Percentiles rank a stretch among this genome's conserved stretches.
These are phyloP conservation scores for Neoaliturus tenellus DNA, from an alignment of 2,888 invertebrate species.

Conservation along the genomic window DNA sequence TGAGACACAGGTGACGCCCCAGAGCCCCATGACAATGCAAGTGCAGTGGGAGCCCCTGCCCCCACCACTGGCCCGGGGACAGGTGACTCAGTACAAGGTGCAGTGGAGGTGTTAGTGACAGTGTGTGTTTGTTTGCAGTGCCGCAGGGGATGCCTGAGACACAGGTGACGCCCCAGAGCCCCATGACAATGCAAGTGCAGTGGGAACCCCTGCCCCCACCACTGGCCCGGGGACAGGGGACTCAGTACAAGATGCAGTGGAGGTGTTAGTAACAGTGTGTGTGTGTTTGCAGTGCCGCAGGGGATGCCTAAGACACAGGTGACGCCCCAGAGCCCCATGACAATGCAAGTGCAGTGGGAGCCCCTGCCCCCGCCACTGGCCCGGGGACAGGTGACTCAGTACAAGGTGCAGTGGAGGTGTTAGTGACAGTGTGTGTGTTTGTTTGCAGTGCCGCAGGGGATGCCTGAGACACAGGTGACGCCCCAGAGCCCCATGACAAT, in stretches of 20 bases:
- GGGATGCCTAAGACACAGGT: conserved; percentile 76
- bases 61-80: conserved; percentile 76
- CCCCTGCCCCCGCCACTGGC: conserved; percentile 75
- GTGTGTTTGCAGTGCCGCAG: conserved; percentile 76
- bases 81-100: conserved; percentile 77
- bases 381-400: conserved; percentile 76
- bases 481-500: conserved; percentile 75
- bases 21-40: conserved; percentile 75
- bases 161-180: conserved; percentile 73
- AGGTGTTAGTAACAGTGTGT: conserved; percentile 72
- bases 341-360: conserved; percentile 77
- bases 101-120: conserved; percentile 78
- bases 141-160: conserved; percentile 76
- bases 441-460: conserved; percentile 76
- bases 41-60: conserved; percentile 78
- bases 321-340: conserved; percentile 73
- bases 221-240: conserved; percentile 76
- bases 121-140: no score
- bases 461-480: conserved; percentile 75
- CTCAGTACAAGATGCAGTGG: conserved; percentile 79
- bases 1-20: conserved; percentile 73
- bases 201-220: conserved; percentile 77
- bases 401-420: conserved; percentile 78
- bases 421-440: no score
- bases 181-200: conserved; percentile 75